These are phyloP conservation scores for Laticauda colubrina DNA, from an alignment of 2,113 vertebrate genomes.

Conservation along the genomic window DNA sequence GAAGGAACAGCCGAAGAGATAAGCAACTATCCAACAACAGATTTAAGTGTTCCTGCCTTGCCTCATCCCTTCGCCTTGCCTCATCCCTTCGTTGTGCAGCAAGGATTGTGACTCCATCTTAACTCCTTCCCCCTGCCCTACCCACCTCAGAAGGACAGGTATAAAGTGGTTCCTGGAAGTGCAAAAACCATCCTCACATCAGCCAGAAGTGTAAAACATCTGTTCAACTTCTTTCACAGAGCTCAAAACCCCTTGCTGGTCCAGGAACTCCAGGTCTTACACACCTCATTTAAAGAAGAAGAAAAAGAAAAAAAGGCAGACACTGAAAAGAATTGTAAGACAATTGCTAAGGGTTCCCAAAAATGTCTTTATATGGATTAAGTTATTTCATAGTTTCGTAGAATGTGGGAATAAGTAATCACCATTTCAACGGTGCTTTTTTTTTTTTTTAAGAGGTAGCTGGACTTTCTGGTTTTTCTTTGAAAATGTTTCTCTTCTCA, in stretches of 20 bases:
- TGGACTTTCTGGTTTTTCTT: too few species aligned
- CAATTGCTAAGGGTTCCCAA: too few species aligned
- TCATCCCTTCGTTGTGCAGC: constrained; percentile 31
- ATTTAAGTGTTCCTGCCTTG: neutral
- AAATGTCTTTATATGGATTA: too few species aligned
- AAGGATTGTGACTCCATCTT: constrained; percentile 19
- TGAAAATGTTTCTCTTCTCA: too few species aligned
- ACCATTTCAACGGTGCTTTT: too few species aligned
- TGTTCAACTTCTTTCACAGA: neutral
- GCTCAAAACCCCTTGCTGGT: neutral
- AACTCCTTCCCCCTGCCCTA: too few species aligned
- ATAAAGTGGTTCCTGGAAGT: neutral
- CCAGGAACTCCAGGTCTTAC: neutral
- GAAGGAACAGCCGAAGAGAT: constrained; percentile 33
- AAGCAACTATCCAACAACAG: constrained; percentile 11
- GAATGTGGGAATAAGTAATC: too few species aligned
- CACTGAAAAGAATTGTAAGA: neutral
- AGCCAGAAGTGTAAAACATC: neutral
- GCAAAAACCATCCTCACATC: neutral
- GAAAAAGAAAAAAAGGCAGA: too few species aligned
- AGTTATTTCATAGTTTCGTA: neutral
- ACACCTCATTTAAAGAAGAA: neutral
- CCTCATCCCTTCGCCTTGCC: neutral
- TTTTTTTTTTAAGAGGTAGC: too few species aligned
- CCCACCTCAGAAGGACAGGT: constrained; percentile 15